Evolutionary conservation across 2,113 vertebrate species (phyloP), one percentile per base, ranked within the genome.

Genomic region (Aythya baeri): DNA sequence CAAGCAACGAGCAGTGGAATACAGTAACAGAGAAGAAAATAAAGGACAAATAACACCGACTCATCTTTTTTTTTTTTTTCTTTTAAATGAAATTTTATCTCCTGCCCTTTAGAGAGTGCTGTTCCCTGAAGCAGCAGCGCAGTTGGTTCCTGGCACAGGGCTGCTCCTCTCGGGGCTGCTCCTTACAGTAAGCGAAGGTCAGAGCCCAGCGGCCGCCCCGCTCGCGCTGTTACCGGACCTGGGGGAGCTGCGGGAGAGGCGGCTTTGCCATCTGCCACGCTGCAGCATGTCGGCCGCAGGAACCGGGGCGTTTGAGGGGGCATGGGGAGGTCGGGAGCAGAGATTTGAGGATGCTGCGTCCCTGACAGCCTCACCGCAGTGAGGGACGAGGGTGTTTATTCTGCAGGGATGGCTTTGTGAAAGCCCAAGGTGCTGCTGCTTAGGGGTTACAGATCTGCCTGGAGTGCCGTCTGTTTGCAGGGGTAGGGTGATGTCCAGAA

Each of bases 401-500:
- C 66, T 44, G 49, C 57, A 83, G 58, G 62, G 70, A 2, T 9
- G 25, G 9, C 1, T 6, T 17, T 15, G 6, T 1, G 0, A 4
- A 1, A 36, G n/a, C 11, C 32, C 6, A 8, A 8, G 55, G 2
- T 23, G 68, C 58, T 11, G 25, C 61, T 50, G 89, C 46, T 41
- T 18, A 1, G 32, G 83, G 46, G 26, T 1, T 11, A 15, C 34
- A 8, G 32, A 1, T 13, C 21, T 7, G 54, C 34, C 74, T 1
- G 38, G 36, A 26, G 32, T 1, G 2, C 36, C 0, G 0, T 34
- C 21, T 15, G n/a, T 11, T 32, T 31, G 75, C 31, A 6, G 46
- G 59, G 9, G 27, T 0, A 2, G 84, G 83, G 5, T 13, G 1
- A 11, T 0, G 26, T 13, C 1, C 3, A 46, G 34, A 13, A 22